Base-by-base conservation (phyloP, 2,797 vertebrate genomes). In the Sarcoramphus papa region DNA sequence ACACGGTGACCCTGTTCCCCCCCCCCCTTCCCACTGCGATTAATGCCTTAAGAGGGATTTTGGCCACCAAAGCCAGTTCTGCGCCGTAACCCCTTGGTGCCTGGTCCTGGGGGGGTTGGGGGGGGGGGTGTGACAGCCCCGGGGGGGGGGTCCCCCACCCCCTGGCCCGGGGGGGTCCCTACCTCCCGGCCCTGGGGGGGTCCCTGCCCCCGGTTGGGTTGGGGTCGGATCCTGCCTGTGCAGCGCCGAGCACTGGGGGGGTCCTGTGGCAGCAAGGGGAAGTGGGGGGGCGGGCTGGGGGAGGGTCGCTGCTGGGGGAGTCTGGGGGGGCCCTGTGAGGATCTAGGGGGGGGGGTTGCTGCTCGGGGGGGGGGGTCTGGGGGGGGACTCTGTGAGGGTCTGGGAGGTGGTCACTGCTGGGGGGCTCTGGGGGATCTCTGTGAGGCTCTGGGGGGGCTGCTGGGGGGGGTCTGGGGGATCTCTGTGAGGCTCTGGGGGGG, bases 1-100 rank as follows among this genome's bases (percentile, higher is more conserved):
- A 51, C 84, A 67, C 2, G 3, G 57, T 28, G 70, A 28, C 25
- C 18, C 57, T 23, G 40, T 6, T 40, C 23, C 6, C n/a, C 20
- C 6, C 18, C 5, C 25, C 4, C 1, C 37, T 79, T 84, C 83
- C 62, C 87, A 86, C 75, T 45, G 83, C 2, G 74, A 80, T 95
- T 95, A 95, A 72, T 18, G 53, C 72, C 47, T 74, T 82, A 75
- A 91, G 77, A 74, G n/a, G 85, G 94, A 91, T 91, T 93, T 91
- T 35, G 67, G 62, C 45, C 51, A n/a, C 72, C 72, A 78, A 85
- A 93, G 67, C 80, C 13, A 12, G 37, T 74, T 20, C 65, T 23
- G 80, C 1, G 27, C 62, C 12, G 67, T 88, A 93, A 91, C 85
- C 85, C 85, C 79, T 77, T 53, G 69, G 53, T 85, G 91, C 40